Base-by-base conservation (phyloP, 37 sponge, comb jelly and placozoan species). In the Crambe crambe region DNA sequence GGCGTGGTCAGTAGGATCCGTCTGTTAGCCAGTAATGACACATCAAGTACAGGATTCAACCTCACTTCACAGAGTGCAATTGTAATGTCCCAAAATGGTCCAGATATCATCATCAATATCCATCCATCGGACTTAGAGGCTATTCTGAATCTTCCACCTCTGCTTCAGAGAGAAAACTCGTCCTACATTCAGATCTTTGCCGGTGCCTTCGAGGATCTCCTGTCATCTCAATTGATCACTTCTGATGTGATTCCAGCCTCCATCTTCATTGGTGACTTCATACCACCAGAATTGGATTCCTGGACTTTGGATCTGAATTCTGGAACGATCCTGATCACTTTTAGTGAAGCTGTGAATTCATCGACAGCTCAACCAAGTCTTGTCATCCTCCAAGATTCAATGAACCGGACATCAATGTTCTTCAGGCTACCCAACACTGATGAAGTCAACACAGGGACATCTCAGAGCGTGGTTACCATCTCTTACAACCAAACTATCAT, bases 341-440 rank as follows among this genome's bases (percentile, higher is more conserved):
- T 93, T 73, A 85, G 74, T 80, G 93, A 96, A 61, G 54, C 89
- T 36, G 86, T 96, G 0, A 76, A 90, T 63, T 57, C 68, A 20
- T 70, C 79, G 38, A 80, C 80, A 51, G 73, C 84, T 38, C 29
- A 42, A 17, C 59, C 87, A 38, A 42, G 47, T 10, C 56, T 17
- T 15, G 75, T 86, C 32, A 32, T 80, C 27, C 72, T 95, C 9
- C 91, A 91, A 67, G 56, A 78, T 51, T 43, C 72, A 60, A 37
- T 12, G 44, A 27, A 18, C n/a, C 66, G 79, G 31, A 37, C 30
- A 20, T 36, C 70, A 30, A 18, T 56, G 25, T 85, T 72, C 60
- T 26, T 78, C 1, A 34, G 70, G 40, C 42, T 90, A 3, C 85
- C 90, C 1, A 42, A 70, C 25, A 65, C 20, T 31, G 76, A 42